phyloP scores from a whole-genome alignment of 37 sponge, comb jelly and placozoan species.

The Diacarnus erythraeanus region DNA sequence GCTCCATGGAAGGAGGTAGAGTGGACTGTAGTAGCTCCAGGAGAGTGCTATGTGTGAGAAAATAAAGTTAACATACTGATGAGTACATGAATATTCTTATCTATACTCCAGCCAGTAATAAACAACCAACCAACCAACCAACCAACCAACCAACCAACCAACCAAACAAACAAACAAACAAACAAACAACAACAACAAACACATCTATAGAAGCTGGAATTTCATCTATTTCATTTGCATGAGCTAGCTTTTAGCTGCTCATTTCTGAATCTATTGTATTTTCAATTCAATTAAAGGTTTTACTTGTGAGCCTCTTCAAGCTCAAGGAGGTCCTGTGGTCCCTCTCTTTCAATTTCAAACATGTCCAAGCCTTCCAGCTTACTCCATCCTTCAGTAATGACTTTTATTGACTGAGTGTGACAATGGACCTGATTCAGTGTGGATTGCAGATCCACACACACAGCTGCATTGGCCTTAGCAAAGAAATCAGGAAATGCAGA shows the following conservation, averaged over 20 bases:
- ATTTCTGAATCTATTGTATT: no score
- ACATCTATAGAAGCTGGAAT: no score
- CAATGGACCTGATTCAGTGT: constrained; percentile 18
- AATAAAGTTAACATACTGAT: no score
- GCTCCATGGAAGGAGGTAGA: constrained; percentile 19
- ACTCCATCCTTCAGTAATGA: constrained; percentile 29
- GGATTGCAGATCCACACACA: constrained; percentile 37
- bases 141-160: no score
- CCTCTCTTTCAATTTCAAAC: constrained; percentile 19
- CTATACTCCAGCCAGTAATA: no score
- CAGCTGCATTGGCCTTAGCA: constrained; percentile 18
- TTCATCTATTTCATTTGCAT: no score
- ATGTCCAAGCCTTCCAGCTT: constrained; percentile 30
- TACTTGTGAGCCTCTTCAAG: constrained; percentile 50
- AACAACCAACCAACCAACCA: no score
- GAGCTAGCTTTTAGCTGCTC: no score
- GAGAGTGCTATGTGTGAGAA: constrained; percentile 1
- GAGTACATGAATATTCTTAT: no score
- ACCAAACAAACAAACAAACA: no score
- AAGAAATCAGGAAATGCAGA: constrained; percentile 46
- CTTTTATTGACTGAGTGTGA: not conserved
- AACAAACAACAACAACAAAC: no score
- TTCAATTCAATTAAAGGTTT: no score
- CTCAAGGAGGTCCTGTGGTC: constrained; percentile 2
- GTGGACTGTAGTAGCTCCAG: constrained; percentile 17